Conservation (phyloP, 64 coral and sea anemone species). For the Montipora efflorescens region DNA sequence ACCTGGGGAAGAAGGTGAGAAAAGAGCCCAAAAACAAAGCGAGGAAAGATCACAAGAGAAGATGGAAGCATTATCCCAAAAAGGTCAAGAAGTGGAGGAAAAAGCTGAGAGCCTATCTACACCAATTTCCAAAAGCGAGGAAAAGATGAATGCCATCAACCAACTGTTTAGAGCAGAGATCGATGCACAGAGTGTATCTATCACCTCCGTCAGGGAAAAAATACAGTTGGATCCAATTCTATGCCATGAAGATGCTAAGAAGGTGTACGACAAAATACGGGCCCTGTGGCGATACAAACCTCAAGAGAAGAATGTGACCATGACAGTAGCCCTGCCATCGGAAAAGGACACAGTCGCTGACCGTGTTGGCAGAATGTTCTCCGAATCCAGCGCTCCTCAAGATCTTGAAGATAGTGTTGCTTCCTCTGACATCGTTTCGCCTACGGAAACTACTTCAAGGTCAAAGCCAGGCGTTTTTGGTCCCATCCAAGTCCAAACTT, state of each 20-base stretch:
- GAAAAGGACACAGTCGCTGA: neutral
- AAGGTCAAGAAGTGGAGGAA: too few species aligned
- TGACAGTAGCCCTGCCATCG: neutral
- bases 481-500: neutral
- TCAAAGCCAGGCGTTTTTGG: neutral
- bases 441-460: neutral
- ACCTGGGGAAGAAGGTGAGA: too few species aligned
- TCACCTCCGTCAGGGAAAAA: neutral
- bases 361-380: neutral
- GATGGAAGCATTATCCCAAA: too few species aligned
- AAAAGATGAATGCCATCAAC: neutral
- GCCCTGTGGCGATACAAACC: neutral
- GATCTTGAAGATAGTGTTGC: too few species aligned
- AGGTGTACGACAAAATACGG: neutral
- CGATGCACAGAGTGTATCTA: neutral
- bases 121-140: too few species aligned
- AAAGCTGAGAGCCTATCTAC: too few species aligned
- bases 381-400: neutral
- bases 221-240: neutral
- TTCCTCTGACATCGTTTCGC: neutral
- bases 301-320: neutral
- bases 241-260: neutral
- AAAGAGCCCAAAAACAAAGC: too few species aligned
- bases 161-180: neutral
- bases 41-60: too few species aligned